phyloP scores from a whole-genome alignment of 2,113 vertebrate species.

The Brienomyrus brachyistius region DNA sequence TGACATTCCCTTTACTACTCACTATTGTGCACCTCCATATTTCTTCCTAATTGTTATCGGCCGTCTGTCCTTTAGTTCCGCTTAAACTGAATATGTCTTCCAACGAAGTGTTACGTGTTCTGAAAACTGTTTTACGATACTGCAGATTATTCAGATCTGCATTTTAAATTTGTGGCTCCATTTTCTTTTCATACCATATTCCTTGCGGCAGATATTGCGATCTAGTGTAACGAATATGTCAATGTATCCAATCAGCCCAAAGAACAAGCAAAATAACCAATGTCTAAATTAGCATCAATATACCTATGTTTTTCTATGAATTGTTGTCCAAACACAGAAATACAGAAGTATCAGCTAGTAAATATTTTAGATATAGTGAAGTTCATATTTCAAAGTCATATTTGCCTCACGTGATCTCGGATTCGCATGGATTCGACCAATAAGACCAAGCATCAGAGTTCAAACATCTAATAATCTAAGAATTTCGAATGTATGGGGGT shows the following conservation, averaged over 20 bases:
- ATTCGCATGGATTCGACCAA: neutral
- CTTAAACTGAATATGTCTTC: neutral
- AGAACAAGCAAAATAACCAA: neutral
- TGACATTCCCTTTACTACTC: neutral
- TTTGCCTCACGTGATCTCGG: neutral
- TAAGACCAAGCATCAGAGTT: neutral
- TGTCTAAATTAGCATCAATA: neutral
- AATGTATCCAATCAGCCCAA: neutral
- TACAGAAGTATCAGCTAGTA: neutral
- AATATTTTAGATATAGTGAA: neutral
- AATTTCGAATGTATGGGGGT: neutral
- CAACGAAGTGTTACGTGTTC: neutral
- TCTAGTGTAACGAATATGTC: neutral
- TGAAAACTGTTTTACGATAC: neutral
- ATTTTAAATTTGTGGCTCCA: neutral
- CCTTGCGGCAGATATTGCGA: neutral
- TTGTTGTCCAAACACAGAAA: neutral
- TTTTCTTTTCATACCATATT: neutral
- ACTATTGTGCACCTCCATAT: neutral
- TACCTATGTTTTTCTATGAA: neutral
- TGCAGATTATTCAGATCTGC: neutral
- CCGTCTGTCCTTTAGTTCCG: neutral
- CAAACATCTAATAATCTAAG: neutral
- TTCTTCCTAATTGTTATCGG: neutral
- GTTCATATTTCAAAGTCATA: neutral